Evolutionary conservation across 1,140 invertebrate species (phyloP), one percentile per base, ranked within the genome.

Genomic region (Drosophila athabasca): DNA sequence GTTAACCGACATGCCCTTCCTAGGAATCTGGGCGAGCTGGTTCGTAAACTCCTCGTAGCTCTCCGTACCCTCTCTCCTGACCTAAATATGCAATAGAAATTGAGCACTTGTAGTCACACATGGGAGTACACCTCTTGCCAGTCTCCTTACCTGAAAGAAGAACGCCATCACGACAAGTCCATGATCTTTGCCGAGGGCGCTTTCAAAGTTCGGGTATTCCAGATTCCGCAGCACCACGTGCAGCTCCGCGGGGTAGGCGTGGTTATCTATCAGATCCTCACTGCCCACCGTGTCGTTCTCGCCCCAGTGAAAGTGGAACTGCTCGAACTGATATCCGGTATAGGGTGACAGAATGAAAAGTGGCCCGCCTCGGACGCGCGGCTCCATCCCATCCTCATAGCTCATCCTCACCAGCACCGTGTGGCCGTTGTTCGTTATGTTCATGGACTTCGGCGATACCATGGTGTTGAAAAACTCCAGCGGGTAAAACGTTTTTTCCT

Each of bases 151-250:
- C 92, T 96, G 93, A 72, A 96, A 95, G 64, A 98, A 96, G 77
- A 97, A 96, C 0, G 96, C 96, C n/a, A 98, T 90, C 0, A 98
- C 97, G 2, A 95, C 93, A n/a, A 98, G 92, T 1, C 97, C 97
- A 80, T 97, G 95, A 0, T 92, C 76, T 79, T 95, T 92, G 26
- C 94, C 92, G 3, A 95, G 73, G 1, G 97, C 96, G 46, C 95
- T 93, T 1, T 88, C 79, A 22, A 95, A 93, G 26, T 92, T 93
- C 0, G 92, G 92, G 81, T 97, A 98, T 11, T 93, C 92, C 46
- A 93, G 93, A 80, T 97, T 97, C 82, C 94, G 97, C 89, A 98
- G 95, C 0, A 98, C 97, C 84, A 97, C 95, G 91, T 98, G 97
- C 3, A 97, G 91, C 92, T 98, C 95, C 93, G 96, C 95, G 1